Evolutionary conservation across 1,140 invertebrate species (phyloP).

Genomic region (Thaumetopoea pityocampa): DNA sequence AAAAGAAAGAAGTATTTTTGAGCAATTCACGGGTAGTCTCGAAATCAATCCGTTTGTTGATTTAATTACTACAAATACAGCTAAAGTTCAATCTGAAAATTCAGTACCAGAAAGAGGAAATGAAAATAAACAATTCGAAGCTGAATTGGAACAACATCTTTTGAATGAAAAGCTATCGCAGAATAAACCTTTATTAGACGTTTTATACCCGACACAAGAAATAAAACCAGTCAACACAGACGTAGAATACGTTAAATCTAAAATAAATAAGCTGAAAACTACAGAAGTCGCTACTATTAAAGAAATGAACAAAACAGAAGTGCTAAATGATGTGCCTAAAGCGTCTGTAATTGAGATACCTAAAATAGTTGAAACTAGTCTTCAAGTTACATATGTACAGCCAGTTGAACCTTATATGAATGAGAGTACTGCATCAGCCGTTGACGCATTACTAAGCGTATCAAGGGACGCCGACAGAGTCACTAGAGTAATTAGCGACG

Average conservation of each 20-base stretch:
- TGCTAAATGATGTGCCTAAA: background rate
- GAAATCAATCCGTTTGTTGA: constrained; percentile 10
- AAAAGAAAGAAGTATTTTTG: constrained; percentile 42
- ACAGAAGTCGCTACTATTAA: too few relatives aligned
- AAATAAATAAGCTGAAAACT: background rate
- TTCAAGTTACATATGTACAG: constrained; percentile 21
- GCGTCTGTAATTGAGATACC: constrained; percentile 1
- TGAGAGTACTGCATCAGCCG: constrained; percentile 63
- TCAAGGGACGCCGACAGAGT: constrained; percentile 61
- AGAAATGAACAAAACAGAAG: background rate
- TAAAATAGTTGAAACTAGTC: constrained; percentile 12
- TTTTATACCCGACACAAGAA: constrained; percentile 36
- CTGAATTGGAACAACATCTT: too few relatives aligned
- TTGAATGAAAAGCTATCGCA: constrained; percentile 5
- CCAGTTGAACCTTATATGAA: constrained; percentile 45
- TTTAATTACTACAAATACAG: constrained; percentile 2
- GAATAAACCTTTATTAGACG: constrained; percentile 19
- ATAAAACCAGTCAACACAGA: constrained; percentile 32
- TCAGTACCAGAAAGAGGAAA: constrained; percentile 5
- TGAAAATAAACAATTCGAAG: too few relatives aligned
- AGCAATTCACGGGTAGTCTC: constrained; percentile 11
- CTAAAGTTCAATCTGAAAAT: background rate
- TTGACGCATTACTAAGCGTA: constrained; percentile 62
- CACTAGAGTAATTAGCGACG: constrained; percentile 60
- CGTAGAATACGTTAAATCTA: constrained; percentile 1